Conservation (phyloP, 2,113 vertebrate species). For the Ameiurus melas region DNA sequence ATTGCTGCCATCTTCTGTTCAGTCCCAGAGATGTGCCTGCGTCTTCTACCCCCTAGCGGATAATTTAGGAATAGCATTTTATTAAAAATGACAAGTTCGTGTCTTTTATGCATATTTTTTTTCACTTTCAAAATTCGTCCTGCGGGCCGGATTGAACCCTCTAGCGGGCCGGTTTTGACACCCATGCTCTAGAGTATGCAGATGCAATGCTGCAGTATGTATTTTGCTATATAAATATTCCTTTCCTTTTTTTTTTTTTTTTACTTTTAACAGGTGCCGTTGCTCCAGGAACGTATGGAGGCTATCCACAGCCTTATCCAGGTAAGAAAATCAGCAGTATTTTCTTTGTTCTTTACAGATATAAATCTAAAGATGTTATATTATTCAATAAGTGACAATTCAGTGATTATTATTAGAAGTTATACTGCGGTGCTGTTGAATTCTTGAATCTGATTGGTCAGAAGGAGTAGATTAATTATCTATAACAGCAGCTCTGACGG, state of each 20-base stretch:
- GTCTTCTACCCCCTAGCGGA: too few relatives aligned
- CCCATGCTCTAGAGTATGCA: background rate
- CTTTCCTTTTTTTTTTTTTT: background rate
- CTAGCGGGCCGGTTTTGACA: too few relatives aligned
- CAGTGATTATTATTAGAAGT: background rate
- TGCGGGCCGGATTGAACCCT: too few relatives aligned
- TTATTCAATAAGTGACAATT: background rate
- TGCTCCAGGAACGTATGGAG: slow-evolving; percentile 64
- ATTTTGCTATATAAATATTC: slow-evolving; percentile 8
- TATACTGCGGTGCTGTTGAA: background rate
- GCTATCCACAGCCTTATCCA: slow-evolving; percentile 68
- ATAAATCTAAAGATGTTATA: background rate
- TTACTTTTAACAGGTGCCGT: slow-evolving; percentile 55
- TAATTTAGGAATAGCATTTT: too few relatives aligned
- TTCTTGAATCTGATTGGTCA: background rate
- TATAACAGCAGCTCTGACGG: background rate
- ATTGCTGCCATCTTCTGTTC: too few relatives aligned
- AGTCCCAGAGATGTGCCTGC: too few relatives aligned
- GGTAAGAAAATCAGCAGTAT: slow-evolving; percentile 53
- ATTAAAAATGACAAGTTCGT: too few relatives aligned
- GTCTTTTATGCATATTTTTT: too few relatives aligned
- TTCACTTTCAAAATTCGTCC: too few relatives aligned
- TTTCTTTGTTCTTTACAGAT: background rate
- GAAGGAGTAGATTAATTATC: background rate
- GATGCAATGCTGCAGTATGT: background rate